Evolutionary conservation across 2,797 vertebrate genomes (phyloP), one percentile per base, ranked within the genome.

Genomic region (Avahi laniger): DNA sequence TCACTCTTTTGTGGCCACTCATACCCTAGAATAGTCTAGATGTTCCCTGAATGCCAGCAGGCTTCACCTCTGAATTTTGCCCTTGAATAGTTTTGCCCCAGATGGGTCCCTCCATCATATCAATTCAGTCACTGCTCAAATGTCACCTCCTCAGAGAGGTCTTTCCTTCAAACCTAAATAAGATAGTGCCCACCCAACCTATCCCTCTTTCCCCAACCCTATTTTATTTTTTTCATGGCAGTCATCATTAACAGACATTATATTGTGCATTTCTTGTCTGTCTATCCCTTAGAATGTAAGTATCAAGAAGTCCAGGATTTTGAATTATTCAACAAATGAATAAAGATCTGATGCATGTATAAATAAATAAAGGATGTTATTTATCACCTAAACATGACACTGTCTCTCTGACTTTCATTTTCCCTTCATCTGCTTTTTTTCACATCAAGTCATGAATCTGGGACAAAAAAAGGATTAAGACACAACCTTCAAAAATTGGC

Each of bases 271-370:
- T 89, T 94, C 76, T 81, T 89, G 43, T 78, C 65, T 94, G 26
- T 43, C 46, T 95, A 73, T 46, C 57, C 48, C 94, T 48, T 54
- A 94, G 69, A 73, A 91, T 70, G 57, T 78, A 79, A 22, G 11
- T 22, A 89, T 83, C 75, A 87, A 83, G 80, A 95, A 95, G 14
- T n/a, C 63, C 11, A 82, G 28, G 57, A 38, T 41, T 93, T 93
- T 61, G 76, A 97, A 90, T 94, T 87, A 92, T 84, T 96, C 26
- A 93, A 70, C 73, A 92, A 97, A 94, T 87, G 54, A 96, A 92
- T 94, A 82, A 90, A 93, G 17, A 79, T 92, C 63, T 83, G 83
- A 65, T 87, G 61, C 14, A 65, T 82, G 15, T 59, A 92, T 78
- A 69, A 89, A 86, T 81, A 73, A 87, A 84, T 93, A 92, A 93